Conservation (phyloP, 2,888 invertebrate species). For the Oxyteleia sp. region DNA sequence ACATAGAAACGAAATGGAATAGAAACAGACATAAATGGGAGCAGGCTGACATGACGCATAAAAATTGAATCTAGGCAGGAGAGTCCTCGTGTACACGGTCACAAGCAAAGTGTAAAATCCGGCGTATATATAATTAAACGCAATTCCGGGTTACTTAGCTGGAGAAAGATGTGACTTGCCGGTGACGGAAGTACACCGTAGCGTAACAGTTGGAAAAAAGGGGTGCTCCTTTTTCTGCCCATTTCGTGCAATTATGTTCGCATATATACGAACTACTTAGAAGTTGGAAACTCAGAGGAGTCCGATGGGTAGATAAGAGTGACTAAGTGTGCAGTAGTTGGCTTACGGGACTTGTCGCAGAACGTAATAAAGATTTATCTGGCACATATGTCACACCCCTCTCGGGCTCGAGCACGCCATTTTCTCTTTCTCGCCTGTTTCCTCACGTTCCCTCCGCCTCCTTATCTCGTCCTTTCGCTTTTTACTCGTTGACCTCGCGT, state of each 20-base stretch:
- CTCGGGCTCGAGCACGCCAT: slow-evolving; percentile 64
- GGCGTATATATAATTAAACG: slow-evolving; percentile 53
- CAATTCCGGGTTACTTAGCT: slow-evolving; percentile 36
- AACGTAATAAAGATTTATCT: slow-evolving; percentile 75
- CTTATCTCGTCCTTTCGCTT: slow-evolving; percentile 59
- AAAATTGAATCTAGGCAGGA: too few species aligned
- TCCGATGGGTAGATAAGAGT: slow-evolving; percentile 74
- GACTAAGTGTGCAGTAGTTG: slow-evolving; percentile 74
- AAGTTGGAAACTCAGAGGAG: slow-evolving; percentile 70
- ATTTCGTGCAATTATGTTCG: slow-evolving; percentile 72
- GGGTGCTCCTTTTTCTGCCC: slow-evolving; percentile 54
- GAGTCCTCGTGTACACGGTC: slow-evolving; percentile 2
- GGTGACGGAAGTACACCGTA: slow-evolving; percentile 37
- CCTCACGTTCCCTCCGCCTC: slow-evolving; percentile 38
- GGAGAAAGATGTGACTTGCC: slow-evolving; percentile 37
- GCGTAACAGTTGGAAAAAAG: slow-evolving; percentile 26
- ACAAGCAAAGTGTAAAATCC: slow-evolving; percentile 12
- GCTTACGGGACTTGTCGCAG: slow-evolving; percentile 73
- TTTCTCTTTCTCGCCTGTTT: slow-evolving; percentile 65
- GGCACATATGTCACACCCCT: slow-evolving; percentile 71
- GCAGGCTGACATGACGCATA: too few species aligned
- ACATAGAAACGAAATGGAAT: too few species aligned
- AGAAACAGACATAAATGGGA: too few species aligned
- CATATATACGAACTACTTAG: slow-evolving; percentile 74
- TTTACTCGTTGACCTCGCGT: slow-evolving; percentile 49